Conservation (phyloP, 2,888 invertebrate genomes). For the Helicoverpa assulta region DNA sequence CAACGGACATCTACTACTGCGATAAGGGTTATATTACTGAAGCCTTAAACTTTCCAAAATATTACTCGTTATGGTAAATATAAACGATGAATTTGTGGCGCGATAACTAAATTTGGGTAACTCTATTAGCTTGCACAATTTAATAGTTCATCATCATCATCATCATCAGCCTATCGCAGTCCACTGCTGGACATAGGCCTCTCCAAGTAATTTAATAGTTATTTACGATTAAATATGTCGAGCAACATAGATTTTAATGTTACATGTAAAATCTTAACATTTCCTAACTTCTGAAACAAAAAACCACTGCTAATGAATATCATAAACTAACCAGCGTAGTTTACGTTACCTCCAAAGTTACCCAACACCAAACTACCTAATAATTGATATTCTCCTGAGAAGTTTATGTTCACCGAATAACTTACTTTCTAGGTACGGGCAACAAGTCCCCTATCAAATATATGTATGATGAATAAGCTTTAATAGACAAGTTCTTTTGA, state of each 20-base stretch:
- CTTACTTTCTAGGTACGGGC: neutral
- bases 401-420: neutral
- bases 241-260: no score
- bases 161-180: no score
- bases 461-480: conserved; percentile 30
- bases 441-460: conserved; percentile 22
- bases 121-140: neutral
- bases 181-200: no score
- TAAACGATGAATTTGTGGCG: conserved; percentile 25
- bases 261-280: no score
- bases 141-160: no score
- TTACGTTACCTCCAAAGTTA: neutral
- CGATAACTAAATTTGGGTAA: neutral
- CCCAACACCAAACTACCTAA: neutral
- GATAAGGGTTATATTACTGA: conserved; percentile 41
- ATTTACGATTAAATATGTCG: no score
- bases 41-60: conserved; percentile 32
- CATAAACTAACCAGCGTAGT: neutral
- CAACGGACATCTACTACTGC: conserved; percentile 51
- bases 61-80: conserved; percentile 22
- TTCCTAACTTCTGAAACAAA: neutral
- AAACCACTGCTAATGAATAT: neutral
- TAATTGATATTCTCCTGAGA: conserved; percentile 13
- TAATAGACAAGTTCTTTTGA: conserved; percentile 46
- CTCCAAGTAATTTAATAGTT: no score